A percentile compares a stretch with the other conserved stretches of the same genome.
phyloP scores from a whole-genome alignment of 2,888 invertebrate species.

The Odontocerum albicorne region DNA sequence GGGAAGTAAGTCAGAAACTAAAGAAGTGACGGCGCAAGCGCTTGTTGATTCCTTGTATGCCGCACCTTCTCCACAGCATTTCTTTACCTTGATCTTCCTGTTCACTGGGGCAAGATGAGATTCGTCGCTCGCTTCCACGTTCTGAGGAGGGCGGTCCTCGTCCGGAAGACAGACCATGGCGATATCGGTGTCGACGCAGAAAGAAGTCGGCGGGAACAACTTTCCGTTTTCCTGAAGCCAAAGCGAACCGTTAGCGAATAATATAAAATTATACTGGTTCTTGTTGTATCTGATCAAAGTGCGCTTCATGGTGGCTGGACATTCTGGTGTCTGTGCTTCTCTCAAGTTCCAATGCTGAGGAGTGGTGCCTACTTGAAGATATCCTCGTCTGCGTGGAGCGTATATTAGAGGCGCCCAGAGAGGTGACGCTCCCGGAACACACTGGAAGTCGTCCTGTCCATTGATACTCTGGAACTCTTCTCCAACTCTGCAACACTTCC shows the following conservation, averaged over 20 bases:
- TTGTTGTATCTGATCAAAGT: conserved; percentile 48
- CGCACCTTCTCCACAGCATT: conserved; percentile 71
- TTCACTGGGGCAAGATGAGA: conserved; percentile 43
- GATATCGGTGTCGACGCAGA: conserved; percentile 69
- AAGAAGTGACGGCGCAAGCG: conserved; percentile 48
- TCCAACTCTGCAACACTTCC: conserved; percentile 59
- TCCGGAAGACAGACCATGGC: conserved; percentile 63
- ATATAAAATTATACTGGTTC: conserved; percentile 50
- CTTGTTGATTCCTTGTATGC: conserved; percentile 60
- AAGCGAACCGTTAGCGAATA: conserved; percentile 69
- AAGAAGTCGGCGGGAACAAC: conserved; percentile 58
- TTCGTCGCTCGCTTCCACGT: conserved; percentile 40
- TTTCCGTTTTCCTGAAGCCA: conserved; percentile 54
- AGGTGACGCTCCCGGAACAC: conserved; percentile 41
- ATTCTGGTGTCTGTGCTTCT: conserved; percentile 43
- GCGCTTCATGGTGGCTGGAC: conserved; percentile 46
- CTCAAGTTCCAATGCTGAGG: conserved; percentile 56
- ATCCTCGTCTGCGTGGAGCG: conserved; percentile 50
- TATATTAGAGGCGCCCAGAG: conserved; percentile 62
- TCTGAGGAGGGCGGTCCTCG: conserved; percentile 40
- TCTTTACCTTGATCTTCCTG: conserved; percentile 50
- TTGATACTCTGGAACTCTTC: conserved; percentile 50
- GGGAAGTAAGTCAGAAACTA: conserved; percentile 41
- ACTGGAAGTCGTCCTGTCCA: conserved; percentile 43
- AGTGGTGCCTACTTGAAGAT: conserved; percentile 47